Percentiles rank a stretch among this genome's conserved stretches.
phyloP scores from a whole-genome alignment of 2,113 vertebrate species.

The Nanorana parkeri region DNA sequence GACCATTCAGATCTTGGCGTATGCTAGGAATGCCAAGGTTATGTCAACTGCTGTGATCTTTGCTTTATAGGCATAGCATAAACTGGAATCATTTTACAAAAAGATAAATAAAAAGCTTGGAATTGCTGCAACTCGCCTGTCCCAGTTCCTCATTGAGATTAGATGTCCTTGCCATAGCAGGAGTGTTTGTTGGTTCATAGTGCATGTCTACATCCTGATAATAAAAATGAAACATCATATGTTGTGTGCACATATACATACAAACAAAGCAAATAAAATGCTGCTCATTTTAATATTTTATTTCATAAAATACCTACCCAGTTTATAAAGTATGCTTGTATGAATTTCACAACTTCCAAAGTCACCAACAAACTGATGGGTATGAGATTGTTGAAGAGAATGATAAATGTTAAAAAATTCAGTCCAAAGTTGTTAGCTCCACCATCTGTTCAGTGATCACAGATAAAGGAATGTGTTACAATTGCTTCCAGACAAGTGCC shows the following conservation, averaged over 20 bases:
- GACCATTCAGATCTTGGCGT: too few species aligned
- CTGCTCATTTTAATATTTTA: too few species aligned
- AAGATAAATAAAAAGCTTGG: not conserved
- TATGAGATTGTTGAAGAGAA: slow-evolving; percentile 99
- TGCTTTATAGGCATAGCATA: too few species aligned
- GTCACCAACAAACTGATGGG: slow-evolving; percentile 98
- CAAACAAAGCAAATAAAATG: too few species aligned
- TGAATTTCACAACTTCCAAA: slow-evolving; percentile 97
- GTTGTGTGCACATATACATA: not conserved
- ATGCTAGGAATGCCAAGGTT: too few species aligned
- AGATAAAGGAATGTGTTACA: slow-evolving; percentile 63
- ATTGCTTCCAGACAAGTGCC: slow-evolving; percentile 13
- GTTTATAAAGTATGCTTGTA: slow-evolving; percentile 98
- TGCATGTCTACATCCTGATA: slow-evolving; percentile 93
- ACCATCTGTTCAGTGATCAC: slow-evolving; percentile 81
- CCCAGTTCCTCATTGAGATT: slow-evolving; percentile 98
- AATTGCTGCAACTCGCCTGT: slow-evolving; percentile 76
- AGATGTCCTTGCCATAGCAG: slow-evolving; percentile 95
- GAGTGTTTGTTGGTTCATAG: slow-evolving; percentile 91
- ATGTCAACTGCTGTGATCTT: too few species aligned
- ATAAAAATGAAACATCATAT: not conserved
- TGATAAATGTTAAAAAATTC: slow-evolving; percentile 99
- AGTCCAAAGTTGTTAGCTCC: slow-evolving; percentile 95
- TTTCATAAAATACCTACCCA: slow-evolving; percentile 83
- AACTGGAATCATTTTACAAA: too few species aligned